Evolutionary conservation across 2,888 invertebrate species (phyloP).

Genomic region (Cremastinae sp.): DNA sequence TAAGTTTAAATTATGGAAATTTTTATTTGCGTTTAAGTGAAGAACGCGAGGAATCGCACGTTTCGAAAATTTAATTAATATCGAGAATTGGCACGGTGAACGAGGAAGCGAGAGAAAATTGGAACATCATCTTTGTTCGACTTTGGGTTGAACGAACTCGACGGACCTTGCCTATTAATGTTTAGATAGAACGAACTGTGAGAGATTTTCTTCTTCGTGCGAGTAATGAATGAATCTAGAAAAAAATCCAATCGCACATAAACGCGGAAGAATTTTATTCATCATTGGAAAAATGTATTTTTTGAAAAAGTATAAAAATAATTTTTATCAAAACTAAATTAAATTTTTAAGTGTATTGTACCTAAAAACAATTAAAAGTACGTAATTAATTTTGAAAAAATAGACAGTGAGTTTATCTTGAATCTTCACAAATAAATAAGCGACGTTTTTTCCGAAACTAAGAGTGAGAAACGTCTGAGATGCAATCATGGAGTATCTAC

Average conservation of each 20-base stretch:
- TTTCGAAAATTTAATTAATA: background rate
- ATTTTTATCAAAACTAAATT: no score
- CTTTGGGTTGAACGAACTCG: conserved; percentile 53
- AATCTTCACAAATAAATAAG: no score
- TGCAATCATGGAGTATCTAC: conserved; percentile 49
- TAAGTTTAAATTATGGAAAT: no score
- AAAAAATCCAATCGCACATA: no score
- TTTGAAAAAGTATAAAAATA: no score
- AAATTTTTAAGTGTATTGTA: no score
- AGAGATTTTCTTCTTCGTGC: conserved; percentile 25
- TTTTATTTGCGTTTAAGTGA: background rate
- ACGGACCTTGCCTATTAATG: conserved; percentile 48
- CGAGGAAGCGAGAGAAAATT: conserved; percentile 43
- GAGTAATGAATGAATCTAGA: conserved; percentile 4
- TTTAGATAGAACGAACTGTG: conserved; percentile 45
- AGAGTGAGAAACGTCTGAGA: background rate
- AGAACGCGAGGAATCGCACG: background rate
- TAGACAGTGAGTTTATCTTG: no score
- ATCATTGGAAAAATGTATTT: no score
- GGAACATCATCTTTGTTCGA: conserved; percentile 39
- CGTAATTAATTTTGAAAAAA: no score
- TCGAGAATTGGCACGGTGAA: background rate
- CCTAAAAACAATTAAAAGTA: no score
- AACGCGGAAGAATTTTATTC: no score
- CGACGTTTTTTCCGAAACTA: no score